phyloP scores from a whole-genome alignment of 2,113 vertebrate genomes.

The Neotoma lepida region DNA sequence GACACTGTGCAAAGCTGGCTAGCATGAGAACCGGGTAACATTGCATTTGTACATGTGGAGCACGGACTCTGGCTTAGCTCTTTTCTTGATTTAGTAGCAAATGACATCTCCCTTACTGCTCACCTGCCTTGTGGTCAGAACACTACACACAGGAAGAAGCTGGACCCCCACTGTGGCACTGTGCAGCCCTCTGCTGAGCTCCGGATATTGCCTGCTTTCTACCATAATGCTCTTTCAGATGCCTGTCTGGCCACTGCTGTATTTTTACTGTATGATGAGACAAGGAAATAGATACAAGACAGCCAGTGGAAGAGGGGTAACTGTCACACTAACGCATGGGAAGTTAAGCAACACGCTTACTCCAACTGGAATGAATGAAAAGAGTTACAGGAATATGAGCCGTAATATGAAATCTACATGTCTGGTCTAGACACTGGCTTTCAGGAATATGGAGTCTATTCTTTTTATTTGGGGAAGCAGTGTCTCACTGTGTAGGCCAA shows the following conservation, averaged over 20 bases:
- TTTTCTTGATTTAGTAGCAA: constrained; percentile 38
- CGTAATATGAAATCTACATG: background rate
- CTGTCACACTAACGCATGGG: background rate
- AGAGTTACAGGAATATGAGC: background rate
- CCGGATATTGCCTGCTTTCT: background rate
- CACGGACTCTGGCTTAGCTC: background rate
- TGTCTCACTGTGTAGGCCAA: background rate
- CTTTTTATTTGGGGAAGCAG: background rate
- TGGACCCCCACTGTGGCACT: background rate
- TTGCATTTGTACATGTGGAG: background rate
- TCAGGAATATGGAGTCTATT: background rate
- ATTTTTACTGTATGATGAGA: constrained; percentile 10
- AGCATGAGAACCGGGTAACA: background rate
- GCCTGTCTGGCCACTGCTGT: background rate
- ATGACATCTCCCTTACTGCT: background rate
- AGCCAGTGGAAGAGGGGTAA: background rate
- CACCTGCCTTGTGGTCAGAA: background rate
- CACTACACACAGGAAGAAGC: background rate
- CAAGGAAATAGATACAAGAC: background rate
- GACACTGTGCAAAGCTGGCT: background rate
- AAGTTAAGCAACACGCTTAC: background rate
- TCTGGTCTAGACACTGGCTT: background rate
- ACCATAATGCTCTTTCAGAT: background rate
- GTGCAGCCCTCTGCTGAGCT: background rate
- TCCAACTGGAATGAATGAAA: background rate